Evolutionary conservation across 2,113 vertebrate species (phyloP).

Genomic region (Myxocyprinus asiaticus): DNA sequence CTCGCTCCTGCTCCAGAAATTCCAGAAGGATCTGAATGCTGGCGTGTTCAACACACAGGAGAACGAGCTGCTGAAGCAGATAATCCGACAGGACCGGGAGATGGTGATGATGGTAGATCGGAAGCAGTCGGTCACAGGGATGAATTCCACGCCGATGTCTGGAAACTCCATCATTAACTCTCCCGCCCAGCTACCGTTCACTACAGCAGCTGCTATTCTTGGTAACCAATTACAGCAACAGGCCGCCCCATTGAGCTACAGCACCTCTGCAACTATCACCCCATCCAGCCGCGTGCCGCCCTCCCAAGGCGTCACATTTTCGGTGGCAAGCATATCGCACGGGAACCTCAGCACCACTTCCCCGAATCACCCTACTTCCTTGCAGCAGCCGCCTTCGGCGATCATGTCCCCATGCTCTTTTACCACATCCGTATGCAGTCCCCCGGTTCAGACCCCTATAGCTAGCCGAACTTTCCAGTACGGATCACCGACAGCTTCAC

Average conservation of each 20-base stretch:
- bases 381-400: slow-evolving; percentile 80
- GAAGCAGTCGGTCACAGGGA: slow-evolving; percentile 78
- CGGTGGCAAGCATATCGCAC: slow-evolving; percentile 79
- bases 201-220: slow-evolving; percentile 66
- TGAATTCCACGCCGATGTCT: slow-evolving; percentile 82
- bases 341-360: slow-evolving; percentile 76
- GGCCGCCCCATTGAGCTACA: slow-evolving; percentile 77
- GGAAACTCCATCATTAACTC: slow-evolving; percentile 86
- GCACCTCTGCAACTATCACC: slow-evolving; percentile 75
- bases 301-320: slow-evolving; percentile 79
- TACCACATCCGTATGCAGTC: slow-evolving; percentile 86
- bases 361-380: slow-evolving; percentile 78
- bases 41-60: slow-evolving; percentile 99
- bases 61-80: slow-evolving; percentile 98
- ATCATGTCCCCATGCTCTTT: slow-evolving; percentile 92
- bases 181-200: slow-evolving; percentile 83
- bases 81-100: slow-evolving; percentile 95
- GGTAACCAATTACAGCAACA: slow-evolving; percentile 80
- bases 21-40: slow-evolving; percentile 98
- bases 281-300: slow-evolving; percentile 81
- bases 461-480: slow-evolving; percentile 93
- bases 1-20: slow-evolving; percentile 95
- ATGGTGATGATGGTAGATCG: slow-evolving; percentile 90
- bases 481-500: slow-evolving; percentile 86
- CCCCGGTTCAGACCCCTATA: slow-evolving; percentile 89